Evolutionary conservation across 2,113 vertebrate species (phyloP), one percentile per base, ranked within the genome.

Genomic region (Xiphias gladius): DNA sequence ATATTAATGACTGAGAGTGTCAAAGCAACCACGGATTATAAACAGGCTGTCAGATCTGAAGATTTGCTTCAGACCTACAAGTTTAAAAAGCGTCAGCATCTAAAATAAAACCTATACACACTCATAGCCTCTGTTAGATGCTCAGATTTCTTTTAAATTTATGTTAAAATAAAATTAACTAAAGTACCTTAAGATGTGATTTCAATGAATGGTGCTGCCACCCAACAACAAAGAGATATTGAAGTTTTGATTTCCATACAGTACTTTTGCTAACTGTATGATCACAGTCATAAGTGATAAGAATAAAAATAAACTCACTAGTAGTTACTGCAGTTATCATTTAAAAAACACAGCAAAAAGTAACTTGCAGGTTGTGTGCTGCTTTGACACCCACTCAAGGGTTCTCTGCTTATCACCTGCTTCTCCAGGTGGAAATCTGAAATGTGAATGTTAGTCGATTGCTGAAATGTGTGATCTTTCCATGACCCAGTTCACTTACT

Each of bases 391-490:
- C 72, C 62, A 62, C 81, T 83, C 8, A 3, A 43, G 70, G 75
- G 17, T 76, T 65, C 55, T 73, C 57, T 24, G 55, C 63, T 52
- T 37, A 63, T 63, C 58, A 63, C 79, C 50, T 75, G 76, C 82
- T 87, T 63, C 76, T 88, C 14, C 71, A 81, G 70, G 69, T 72
- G 32, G 41, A 71, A 65, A 79, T 73, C 28, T 57, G 59, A 75
- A 81, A 79, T 71, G 35, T 78, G 75, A 85, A 73, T 76, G 70
- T 64, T 72, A 52, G 64, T 64, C 71, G 66, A 48, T 24, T 77
- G 54, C 76, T 68, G 63, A 76, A 80, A 74, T 84, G 87, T 83
- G 80, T 87, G 73, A 87, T 82, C 63, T 75, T 75, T 64, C 54
- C 11, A 6, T 69, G 70, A 85, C 80, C 79, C 39, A 86, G 69